Percentiles rank a stretch among this genome's conserved stretches.
Evolutionary conservation across 1,140 invertebrate species (phyloP).

Genomic region (Phocides pigmalion): DNA sequence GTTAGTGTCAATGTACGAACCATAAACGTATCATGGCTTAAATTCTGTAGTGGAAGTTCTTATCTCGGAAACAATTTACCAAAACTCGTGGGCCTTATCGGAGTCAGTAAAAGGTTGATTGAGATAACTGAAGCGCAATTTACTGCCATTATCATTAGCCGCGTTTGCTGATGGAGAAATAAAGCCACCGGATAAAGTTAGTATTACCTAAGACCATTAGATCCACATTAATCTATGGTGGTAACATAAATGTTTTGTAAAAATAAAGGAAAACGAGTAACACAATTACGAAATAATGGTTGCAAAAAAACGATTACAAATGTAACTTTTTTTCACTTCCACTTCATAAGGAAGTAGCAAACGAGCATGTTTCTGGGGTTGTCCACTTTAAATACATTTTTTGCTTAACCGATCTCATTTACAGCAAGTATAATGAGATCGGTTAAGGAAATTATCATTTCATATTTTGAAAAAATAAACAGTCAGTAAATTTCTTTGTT

Average conservation of each 20-base stretch:
- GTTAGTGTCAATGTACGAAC: neutral
- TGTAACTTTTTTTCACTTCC: no score
- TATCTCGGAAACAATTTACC: slow-evolving; percentile 35
- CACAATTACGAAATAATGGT: neutral
- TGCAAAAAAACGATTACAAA: neutral
- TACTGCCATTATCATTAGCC: slow-evolving; percentile 51
- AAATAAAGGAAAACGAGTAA: neutral
- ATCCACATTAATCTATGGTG: neutral
- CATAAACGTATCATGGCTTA: neutral
- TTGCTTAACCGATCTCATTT: no score
- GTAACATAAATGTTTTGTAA: neutral
- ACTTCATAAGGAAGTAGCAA: no score
- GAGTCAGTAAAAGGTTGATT: slow-evolving; percentile 43
- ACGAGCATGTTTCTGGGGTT: no score
- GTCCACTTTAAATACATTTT: no score
- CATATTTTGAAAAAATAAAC: no score
- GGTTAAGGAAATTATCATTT: no score
- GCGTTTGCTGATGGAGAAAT: slow-evolving; percentile 31
- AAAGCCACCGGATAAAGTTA: slow-evolving; percentile 27
- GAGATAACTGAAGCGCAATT: slow-evolving; percentile 44
- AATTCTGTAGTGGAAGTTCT: slow-evolving; percentile 6
- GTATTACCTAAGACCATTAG: neutral
- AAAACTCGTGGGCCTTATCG: slow-evolving; percentile 43
- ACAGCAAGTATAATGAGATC: no score
- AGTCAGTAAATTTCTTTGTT: no score